Evolutionary conservation across 2,888 invertebrate species (phyloP).

Genomic region (Thelaira solivaga): DNA sequence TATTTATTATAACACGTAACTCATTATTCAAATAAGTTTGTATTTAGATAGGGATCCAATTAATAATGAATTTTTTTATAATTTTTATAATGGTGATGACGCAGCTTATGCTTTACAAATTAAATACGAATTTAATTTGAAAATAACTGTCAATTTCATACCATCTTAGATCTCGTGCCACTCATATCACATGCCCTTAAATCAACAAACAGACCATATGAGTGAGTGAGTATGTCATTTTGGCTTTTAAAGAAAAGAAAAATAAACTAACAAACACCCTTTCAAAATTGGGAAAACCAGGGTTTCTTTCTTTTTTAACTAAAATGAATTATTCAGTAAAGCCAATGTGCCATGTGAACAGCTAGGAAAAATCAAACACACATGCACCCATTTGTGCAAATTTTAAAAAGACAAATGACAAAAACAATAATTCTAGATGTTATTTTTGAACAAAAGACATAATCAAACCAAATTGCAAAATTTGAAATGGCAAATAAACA

Average conservation of each 20-base stretch:
- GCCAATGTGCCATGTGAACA: slow-evolving; percentile 30
- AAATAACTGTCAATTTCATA: slow-evolving; percentile 56
- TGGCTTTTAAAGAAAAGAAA: neutral
- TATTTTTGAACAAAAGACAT: slow-evolving; percentile 29
- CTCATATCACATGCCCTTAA: slow-evolving; percentile 7
- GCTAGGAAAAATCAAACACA: no score
- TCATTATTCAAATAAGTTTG: neutral
- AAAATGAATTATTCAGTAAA: slow-evolving; percentile 15
- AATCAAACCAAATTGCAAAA: slow-evolving; percentile 39
- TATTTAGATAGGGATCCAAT: neutral
- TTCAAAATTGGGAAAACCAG: neutral
- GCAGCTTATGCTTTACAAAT: slow-evolving; percentile 9
- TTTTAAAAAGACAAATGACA: slow-evolving; percentile 51
- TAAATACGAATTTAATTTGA: slow-evolving; percentile 48
- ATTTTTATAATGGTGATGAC: neutral
- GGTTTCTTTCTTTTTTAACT: neutral
- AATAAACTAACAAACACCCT: slow-evolving; percentile 50
- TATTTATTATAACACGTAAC: slow-evolving; percentile 17
- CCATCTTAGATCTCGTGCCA: slow-evolving; percentile 2
- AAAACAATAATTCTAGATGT: slow-evolving; percentile 44
- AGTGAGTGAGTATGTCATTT: slow-evolving; percentile 17
- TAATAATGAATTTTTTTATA: neutral
- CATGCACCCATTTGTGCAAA: slow-evolving; percentile 20
- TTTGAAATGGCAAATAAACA: slow-evolving; percentile 49
- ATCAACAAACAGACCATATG: neutral